These are phyloP conservation scores for Chionoecetes opilio DNA, from an alignment of 1,140 invertebrate genomes.

Conservation along the genomic window DNA sequence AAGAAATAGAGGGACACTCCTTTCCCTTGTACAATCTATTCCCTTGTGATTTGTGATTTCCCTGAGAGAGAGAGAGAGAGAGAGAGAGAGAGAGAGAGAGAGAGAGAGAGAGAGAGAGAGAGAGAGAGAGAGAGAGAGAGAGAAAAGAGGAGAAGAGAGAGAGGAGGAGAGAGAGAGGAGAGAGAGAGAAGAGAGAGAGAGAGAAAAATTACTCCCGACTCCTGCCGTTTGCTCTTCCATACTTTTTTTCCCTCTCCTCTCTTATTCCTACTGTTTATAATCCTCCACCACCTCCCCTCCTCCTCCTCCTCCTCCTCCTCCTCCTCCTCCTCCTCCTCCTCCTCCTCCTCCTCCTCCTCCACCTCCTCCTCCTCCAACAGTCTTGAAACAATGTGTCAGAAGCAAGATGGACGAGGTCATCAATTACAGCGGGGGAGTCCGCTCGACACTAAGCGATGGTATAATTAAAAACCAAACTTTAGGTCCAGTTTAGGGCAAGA, in stretches of 20 bases:
- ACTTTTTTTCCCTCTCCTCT: not conserved
- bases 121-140: too few relatives aligned
- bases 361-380: not conserved
- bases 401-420: constrained; percentile 76
- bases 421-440: constrained; percentile 68
- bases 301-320: not conserved
- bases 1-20: too few relatives aligned
- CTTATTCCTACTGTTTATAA: not conserved
- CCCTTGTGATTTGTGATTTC: too few relatives aligned
- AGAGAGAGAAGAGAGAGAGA: too few relatives aligned
- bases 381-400: constrained; percentile 64
- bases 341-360: not conserved
- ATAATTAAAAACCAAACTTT: constrained; percentile 75
- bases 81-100: too few relatives aligned
- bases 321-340: not conserved
- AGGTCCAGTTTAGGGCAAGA: constrained; percentile 38
- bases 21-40: too few relatives aligned
- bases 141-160: too few relatives aligned
- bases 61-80: too few relatives aligned
- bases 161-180: too few relatives aligned
- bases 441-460: constrained; percentile 73
- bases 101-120: too few relatives aligned
- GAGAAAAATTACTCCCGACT: too few relatives aligned
- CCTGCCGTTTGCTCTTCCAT: too few relatives aligned
- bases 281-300: not conserved